Evolutionary conservation across 2,888 invertebrate species (phyloP).

Genomic region (Tetragonula carbonaria): DNA sequence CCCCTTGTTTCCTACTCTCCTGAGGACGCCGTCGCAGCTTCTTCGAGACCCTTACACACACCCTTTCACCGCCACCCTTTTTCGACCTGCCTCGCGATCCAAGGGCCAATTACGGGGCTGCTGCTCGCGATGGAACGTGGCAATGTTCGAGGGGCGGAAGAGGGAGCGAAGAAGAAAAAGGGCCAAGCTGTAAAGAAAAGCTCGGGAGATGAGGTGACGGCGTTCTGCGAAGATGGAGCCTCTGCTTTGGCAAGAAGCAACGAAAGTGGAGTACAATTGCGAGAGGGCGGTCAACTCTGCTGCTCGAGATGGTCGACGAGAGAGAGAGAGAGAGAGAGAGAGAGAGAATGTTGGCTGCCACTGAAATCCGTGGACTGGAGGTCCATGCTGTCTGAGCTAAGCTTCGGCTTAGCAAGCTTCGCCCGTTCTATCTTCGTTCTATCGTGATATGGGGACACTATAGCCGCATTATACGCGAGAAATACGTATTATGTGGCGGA

Average conservation of each 20-base stretch:
- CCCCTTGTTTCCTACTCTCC: neutral
- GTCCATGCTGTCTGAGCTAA: constrained; percentile 6
- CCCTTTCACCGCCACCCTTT: constrained; percentile 38
- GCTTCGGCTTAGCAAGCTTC: constrained; percentile 15
- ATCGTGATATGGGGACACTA: constrained; percentile 18
- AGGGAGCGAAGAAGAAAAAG: constrained; percentile 17
- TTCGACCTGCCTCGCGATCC: constrained; percentile 56
- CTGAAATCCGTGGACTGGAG: constrained; percentile 39
- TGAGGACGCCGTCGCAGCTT: neutral
- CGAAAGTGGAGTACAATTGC: constrained; percentile 21
- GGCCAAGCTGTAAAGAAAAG: constrained; percentile 1
- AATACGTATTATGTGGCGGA: neutral
- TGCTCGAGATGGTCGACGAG: neutral
- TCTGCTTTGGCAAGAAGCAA: neutral
- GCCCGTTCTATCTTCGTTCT: constrained; percentile 21
- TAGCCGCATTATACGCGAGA: neutral
- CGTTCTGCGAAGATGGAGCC: constrained; percentile 1
- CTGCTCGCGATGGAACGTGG: constrained; percentile 53
- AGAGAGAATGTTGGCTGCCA: constrained; percentile 20
- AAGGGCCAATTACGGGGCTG: constrained; percentile 75
- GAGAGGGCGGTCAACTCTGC: constrained; percentile 2
- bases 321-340: no score
- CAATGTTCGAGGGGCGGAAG: constrained; percentile 46
- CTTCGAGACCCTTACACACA: constrained; percentile 9
- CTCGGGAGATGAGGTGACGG: constrained; percentile 19